Evolutionary conservation across 2,888 invertebrate species (phyloP), one percentile per base, ranked within the genome.

Genomic region (Perizoma affinitatum): DNA sequence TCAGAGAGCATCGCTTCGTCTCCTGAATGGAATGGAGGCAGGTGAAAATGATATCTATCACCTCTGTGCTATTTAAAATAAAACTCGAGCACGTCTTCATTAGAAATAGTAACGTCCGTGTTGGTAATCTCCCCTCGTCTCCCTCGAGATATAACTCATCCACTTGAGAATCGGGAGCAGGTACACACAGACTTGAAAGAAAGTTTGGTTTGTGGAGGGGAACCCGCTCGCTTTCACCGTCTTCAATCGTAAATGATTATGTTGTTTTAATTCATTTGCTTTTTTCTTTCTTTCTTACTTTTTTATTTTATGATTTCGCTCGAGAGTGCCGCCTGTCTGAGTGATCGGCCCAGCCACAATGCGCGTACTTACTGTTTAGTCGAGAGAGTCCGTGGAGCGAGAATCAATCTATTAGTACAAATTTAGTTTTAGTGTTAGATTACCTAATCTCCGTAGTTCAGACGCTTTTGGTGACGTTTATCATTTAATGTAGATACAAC

Each of bases 231-330:
- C 83, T 83, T 80, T 83, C 83, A 75, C 80, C 80, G 81, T 85
- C 87, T 87, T 87, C 86, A 88, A 87, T 86, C 88, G 84, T 89
- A 88, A 90, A 90, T 87, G 86, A 90, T 90, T 90, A 89, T 90
- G 89, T 90, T 91, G 86, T 90, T 90, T 90, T 90, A 89, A 91
- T 90, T 90, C 87, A 87, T 90, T 90, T 87, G 89, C 89, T 90
- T 89, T 84, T 84, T 84, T 82, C 76, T 84, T 84, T 82, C 76
- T 84, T 74, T 81, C 77, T 82, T 85, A 78, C 79, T 82, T 88
- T 46, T 86, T 86, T 80, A 80, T 85, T 88, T 84, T 73, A 78
- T 84, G 81, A 79, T 84, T 84, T 75, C 74, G 81, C 79, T 86
- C 57, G 85, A 84, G 83, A 87, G 79, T 76, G 88, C 90, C 90